Evolutionary conservation across 1,140 invertebrate genomes (phyloP), one percentile per base, ranked within the genome.

Genomic region (Bombyx mandarina): DNA sequence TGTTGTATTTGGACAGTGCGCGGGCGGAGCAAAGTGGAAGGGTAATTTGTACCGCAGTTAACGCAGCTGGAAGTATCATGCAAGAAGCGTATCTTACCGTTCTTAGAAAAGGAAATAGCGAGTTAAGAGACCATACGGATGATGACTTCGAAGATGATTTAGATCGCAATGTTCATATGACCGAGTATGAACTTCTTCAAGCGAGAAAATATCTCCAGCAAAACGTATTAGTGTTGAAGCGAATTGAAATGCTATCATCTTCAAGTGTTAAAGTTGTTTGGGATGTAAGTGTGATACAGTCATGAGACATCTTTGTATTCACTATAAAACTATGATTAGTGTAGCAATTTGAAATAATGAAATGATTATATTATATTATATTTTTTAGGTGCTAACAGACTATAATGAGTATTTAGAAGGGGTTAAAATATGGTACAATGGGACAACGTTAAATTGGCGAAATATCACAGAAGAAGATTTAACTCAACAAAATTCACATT

Each of bases 391-490:
- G 12, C 64, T 86, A 63, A 88, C 84, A 26, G 87, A 89, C 69
- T 88, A 89, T 61, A 88, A 88, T 49, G 89, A 91, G 77, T 91
- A 91, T 67, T 90, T 98, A 1, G 95, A 99, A 89, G 97, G 97
- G 8, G 93, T 98, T 18, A 97, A 98, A 76, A 94, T 99, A 51
- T 93, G 97, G 60, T 99, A 97, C 80, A 87, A 87, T 62, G 82
- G 84, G 45, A 87, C 84, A 44, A 75, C 74, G 18, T 56, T 82
- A 8, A 87, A 87, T 66, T 85, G 84, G 82, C 71, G 77, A 8
- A 84, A 82, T 66, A 71, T 61, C 54, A 73, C 65, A 45, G 72
- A 64, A 43, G 80, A 84, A 64, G 81, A 82, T 56, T 60, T 69
- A 51, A 68, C 62, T 44, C 57, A 77, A 60, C 53, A 82, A 51